Conservation (phyloP, 2,888 invertebrate species). For the Agelastica alni region DNA sequence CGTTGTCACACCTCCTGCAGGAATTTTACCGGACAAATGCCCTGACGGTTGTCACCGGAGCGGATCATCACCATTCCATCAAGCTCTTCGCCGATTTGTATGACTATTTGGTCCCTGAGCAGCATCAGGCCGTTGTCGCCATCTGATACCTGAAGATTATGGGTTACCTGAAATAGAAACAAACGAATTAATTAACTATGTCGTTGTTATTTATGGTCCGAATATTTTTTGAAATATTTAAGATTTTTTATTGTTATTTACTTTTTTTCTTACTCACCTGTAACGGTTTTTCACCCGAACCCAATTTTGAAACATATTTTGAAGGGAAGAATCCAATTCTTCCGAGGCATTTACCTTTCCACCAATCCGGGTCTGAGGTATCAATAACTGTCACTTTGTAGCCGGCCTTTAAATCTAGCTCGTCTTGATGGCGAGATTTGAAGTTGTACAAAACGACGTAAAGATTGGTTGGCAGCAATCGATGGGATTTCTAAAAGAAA, state of each 20-base stretch:
- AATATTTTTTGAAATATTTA: too few species aligned
- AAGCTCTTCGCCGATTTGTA: constrained; percentile 87
- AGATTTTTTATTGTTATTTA: too few species aligned
- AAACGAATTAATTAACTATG: too few species aligned
- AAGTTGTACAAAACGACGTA: constrained; percentile 96
- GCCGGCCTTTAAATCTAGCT: constrained; percentile 90
- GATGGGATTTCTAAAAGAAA: constrained; percentile 73
- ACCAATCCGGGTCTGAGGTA: constrained; percentile 94
- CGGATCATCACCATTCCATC: constrained; percentile 94
- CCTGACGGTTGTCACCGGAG: constrained; percentile 90
- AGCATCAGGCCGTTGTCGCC: constrained; percentile 81
- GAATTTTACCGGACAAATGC: constrained; percentile 91
- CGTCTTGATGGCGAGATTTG: constrained; percentile 91
- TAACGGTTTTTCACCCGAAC: constrained; percentile 86
- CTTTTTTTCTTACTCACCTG: constrained; percentile 77
- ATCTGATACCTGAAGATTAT: constrained; percentile 84
- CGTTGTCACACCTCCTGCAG: constrained; percentile 92
- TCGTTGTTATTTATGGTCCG: too few species aligned
- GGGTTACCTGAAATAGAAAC: constrained; percentile 58
- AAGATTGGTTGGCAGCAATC: constrained; percentile 84
- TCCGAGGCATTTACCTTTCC: constrained; percentile 94
- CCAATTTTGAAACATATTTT: constrained; percentile 89
- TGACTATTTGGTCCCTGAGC: constrained; percentile 91
- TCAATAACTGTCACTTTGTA: constrained; percentile 92
- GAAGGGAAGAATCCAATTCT: constrained; percentile 92